Evolutionary conservation across 2,797 vertebrate species (phyloP), one percentile per base, ranked within the genome.

Genomic region (Rhabdophis nuchalis): DNA sequence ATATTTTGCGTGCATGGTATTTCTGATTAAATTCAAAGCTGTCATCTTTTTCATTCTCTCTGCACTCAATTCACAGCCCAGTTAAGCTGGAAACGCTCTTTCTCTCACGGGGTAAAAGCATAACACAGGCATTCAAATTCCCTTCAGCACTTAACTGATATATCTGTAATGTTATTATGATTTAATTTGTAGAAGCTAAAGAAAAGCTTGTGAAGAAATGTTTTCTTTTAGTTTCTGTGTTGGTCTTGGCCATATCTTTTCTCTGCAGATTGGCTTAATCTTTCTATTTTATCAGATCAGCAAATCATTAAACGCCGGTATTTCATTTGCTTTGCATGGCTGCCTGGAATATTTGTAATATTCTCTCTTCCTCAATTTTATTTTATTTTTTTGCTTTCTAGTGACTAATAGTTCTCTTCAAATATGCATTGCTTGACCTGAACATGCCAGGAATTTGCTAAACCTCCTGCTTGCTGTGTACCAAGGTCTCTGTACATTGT

Each of bases 291-390:
- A 94, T 94, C 92, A 91, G 90, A 86, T 90, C 92, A 94, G 90
- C 91, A 94, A 93, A 93, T 95, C 92, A 93, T 94, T 95, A 95
- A 72, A 86, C 20, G 94, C 93, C 85, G 11, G 95, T 95, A 91
- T 92, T 95, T 86, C 68, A 94, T 94, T 92, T 95, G 93, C 92
- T 94, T 96, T 94, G 94, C 82, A 90, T 89, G 86, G 27, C 93
- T 92, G 86, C 57, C 94, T 61, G 54, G 5, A 46, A 2, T 53
- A 5, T 60, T 58, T 2, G 57, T 90, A 92, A 93, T 93, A 95
- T 96, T 95, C 91, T 93, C 94, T 93, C 91, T 94, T 58, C 57
- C 86, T 94, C 85, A 52, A 1, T n/a, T 92, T 95, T 95, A 85
- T 93, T 50, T n/a, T n/a, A n/a, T 32, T 91, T 90, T 94, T 94